A percentile compares a stretch with the other conserved stretches of the same genome.
Evolutionary conservation across 2,888 invertebrate species (phyloP).

Genomic region (Apotomis capreana): DNA sequence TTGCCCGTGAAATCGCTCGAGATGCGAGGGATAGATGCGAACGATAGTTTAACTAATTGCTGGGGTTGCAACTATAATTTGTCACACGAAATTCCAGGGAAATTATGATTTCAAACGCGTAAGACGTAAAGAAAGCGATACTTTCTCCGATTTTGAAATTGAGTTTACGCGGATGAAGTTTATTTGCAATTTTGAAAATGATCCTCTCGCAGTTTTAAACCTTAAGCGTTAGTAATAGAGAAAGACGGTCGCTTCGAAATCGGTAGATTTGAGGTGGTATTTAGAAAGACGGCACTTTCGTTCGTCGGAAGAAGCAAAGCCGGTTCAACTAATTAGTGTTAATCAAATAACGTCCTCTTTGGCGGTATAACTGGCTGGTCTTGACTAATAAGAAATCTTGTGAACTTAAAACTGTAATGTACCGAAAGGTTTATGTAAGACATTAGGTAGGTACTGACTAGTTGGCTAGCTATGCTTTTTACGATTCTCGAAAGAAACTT

Average conservation of each 20-base stretch:
- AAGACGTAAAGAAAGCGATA: constrained; percentile 59
- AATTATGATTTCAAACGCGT: constrained; percentile 41
- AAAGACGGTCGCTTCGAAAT: constrained; percentile 20
- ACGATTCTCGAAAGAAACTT: too few species aligned
- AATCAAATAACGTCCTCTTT: constrained; percentile 79
- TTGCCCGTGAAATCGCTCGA: constrained; percentile 79
- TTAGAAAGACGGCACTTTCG: constrained; percentile 61
- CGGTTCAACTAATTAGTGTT: constrained; percentile 81
- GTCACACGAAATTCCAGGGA: constrained; percentile 21
- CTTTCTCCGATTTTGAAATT: constrained; percentile 67
- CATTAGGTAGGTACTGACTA: background rate
- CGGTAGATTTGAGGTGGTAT: constrained; percentile 43
- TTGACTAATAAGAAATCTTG: constrained; percentile 52
- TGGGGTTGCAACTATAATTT: constrained; percentile 51
- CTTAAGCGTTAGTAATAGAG: constrained; percentile 48
- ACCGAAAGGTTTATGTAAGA: background rate
- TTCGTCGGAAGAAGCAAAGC: constrained; percentile 64
- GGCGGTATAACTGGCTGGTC: constrained; percentile 64
- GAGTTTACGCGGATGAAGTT: constrained; percentile 52
- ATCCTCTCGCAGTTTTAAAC: constrained; percentile 43
- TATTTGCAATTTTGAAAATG: constrained; percentile 42
- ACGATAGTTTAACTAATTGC: constrained; percentile 71
- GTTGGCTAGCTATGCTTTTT: background rate
- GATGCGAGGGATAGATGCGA: constrained; percentile 66
- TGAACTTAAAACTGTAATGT: constrained; percentile 29